Percentiles rank a stretch among this genome's conserved stretches.
phyloP scores from a whole-genome alignment of 2,797 vertebrate genomes.

The Notamacropus eugenii region DNA sequence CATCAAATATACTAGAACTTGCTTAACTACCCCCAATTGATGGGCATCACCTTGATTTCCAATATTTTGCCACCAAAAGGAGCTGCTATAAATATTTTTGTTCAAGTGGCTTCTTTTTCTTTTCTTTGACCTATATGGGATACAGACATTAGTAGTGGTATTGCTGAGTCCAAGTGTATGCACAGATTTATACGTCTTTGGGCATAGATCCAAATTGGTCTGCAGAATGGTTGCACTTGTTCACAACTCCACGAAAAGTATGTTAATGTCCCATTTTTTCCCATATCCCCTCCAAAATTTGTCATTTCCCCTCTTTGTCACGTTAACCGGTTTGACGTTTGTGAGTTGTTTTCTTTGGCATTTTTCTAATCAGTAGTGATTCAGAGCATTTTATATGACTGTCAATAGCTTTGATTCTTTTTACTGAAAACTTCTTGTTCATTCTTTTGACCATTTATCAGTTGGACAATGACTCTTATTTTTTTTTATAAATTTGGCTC shows the following conservation, averaged over 20 bases:
- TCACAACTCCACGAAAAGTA: background rate
- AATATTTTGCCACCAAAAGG: background rate
- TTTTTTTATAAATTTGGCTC: background rate
- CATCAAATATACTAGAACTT: background rate
- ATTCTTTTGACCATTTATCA: background rate
- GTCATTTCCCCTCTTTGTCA: background rate
- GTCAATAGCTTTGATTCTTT: background rate
- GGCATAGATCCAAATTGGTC: background rate
- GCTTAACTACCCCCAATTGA: background rate
- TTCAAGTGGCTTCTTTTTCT: background rate
- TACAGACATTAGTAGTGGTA: background rate
- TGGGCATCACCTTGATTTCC: background rate
- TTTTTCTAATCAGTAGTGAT: background rate
- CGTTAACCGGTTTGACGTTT: background rate
- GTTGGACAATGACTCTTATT: background rate
- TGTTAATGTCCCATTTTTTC: background rate
- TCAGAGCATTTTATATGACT: background rate
- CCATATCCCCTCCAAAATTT: background rate
- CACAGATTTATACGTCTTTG: background rate
- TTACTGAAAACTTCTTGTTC: background rate
- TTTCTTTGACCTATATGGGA: background rate
- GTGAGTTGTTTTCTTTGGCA: background rate
- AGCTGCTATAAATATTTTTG: background rate
- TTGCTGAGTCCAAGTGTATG: background rate
- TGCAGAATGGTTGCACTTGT: background rate